phyloP scores from a whole-genome alignment of 2,888 invertebrate genomes.

The Mycalesis mineus region DNA sequence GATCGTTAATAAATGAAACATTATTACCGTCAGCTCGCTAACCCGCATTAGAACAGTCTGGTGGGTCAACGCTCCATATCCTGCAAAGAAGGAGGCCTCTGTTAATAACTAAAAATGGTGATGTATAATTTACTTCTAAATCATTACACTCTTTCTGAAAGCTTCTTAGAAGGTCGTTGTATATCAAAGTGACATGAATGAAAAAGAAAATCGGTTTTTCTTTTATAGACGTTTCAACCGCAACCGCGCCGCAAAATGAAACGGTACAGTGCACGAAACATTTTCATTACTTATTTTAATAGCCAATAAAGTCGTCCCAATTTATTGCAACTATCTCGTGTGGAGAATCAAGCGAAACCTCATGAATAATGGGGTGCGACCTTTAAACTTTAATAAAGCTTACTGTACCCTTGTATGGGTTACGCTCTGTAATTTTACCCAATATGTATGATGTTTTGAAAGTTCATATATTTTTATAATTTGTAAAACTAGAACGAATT shows the following conservation, averaged over 20 bases:
- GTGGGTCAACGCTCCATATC: no score
- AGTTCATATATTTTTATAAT: background rate
- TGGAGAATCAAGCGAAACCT: slow-evolving; percentile 63
- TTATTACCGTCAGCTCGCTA: no score
- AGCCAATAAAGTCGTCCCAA: slow-evolving; percentile 68
- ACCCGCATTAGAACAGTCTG: no score
- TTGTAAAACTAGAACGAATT: no score
- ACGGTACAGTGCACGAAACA: slow-evolving; percentile 40
- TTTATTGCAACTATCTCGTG: slow-evolving; percentile 69
- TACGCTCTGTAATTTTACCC: slow-evolving; percentile 48
- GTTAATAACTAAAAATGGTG: no score
- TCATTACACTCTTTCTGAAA: no score
- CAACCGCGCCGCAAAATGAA: slow-evolving; percentile 27
- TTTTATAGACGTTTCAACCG: slow-evolving; percentile 20
- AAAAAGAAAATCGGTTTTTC: background rate
- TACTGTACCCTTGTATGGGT: slow-evolving; percentile 41
- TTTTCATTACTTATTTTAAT: slow-evolving; percentile 74
- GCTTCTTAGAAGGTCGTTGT: no score
- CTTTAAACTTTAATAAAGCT: slow-evolving; percentile 72
- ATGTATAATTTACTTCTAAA: no score
- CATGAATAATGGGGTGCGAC: slow-evolving; percentile 64
- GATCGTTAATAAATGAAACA: no score
- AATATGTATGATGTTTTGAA: slow-evolving; percentile 22
- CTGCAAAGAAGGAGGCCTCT: no score
- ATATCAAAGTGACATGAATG: no score